Evolutionary conservation across 2,113 vertebrate species (phyloP).

Genomic region (Trachemys scripta): DNA sequence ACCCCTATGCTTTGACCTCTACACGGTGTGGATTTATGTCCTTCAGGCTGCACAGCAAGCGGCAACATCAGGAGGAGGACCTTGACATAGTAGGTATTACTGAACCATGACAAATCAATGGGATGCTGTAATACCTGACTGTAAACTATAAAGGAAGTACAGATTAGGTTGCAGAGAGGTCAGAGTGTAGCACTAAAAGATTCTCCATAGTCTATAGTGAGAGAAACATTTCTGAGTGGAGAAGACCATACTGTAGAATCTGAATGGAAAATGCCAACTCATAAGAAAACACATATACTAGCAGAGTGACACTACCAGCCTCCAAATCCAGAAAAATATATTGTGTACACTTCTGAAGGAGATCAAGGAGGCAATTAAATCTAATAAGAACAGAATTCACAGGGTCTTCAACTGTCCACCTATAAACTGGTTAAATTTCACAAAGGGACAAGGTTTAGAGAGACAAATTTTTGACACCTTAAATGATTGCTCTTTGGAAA

Average conservation of each 20-base stretch:
- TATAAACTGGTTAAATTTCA: neutral
- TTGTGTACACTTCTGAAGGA: neutral
- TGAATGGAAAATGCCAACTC: rapidly evolving
- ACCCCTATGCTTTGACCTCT: no score
- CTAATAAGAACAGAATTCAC: neutral
- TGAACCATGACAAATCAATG: neutral
- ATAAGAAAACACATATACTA: neutral
- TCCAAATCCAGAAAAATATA: neutral
- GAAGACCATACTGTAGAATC: neutral
- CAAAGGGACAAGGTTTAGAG: neutral
- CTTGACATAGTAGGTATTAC: neutral
- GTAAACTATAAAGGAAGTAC: neutral
- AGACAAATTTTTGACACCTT: neutral
- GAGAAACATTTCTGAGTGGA: neutral
- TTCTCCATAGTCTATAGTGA: rapidly evolving
- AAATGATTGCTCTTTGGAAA: neutral
- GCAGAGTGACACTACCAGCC: rapidly evolving
- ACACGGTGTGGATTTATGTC: no score
- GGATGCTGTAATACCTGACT: neutral
- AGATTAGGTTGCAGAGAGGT: neutral
- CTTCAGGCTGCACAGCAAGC: neutral
- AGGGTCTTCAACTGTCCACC: neutral
- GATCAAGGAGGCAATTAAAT: neutral
- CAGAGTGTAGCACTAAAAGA: neutral
- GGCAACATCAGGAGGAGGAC: neutral